These are phyloP conservation scores for Electrona antarctica DNA, from an alignment of 2,113 vertebrate genomes.

Conservation along the genomic window DNA sequence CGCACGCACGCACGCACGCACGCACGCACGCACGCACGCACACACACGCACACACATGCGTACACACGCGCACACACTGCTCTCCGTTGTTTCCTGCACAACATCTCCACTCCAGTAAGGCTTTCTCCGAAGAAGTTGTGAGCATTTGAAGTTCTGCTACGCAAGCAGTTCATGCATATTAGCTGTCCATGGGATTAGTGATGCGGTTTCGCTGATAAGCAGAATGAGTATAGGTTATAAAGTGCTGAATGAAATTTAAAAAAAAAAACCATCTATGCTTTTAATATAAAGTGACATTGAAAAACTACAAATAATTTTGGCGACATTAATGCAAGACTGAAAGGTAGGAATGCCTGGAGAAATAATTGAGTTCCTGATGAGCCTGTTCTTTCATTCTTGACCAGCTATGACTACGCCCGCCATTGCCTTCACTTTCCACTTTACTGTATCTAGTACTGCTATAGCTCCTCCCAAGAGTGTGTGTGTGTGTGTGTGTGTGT, in stretches of 20 bases:
- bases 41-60: slow-evolving; percentile 12
- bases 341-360: no score
- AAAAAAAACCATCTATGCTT: not conserved
- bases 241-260: slow-evolving; percentile 12
- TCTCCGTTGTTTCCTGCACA: slow-evolving; percentile 52
- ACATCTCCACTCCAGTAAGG: slow-evolving; percentile 29
- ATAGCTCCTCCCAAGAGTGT: not conserved
- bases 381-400: not conserved
- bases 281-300: no score
- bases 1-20: not conserved
- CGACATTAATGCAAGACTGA: no score
- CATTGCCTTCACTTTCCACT: not conserved
- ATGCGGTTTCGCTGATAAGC: slow-evolving; percentile 37
- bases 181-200: slow-evolving; percentile 27
- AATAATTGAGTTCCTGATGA: not conserved
- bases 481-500: not conserved
- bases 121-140: slow-evolving; percentile 32
- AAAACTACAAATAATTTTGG: no score
- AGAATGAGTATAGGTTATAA: slow-evolving; percentile 18
- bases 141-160: slow-evolving; percentile 47
- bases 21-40: slow-evolving; percentile 2
- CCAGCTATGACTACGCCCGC: not conserved
- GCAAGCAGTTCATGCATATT: slow-evolving; percentile 38
- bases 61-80: not conserved
- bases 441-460: not conserved